Evolutionary conservation across 30 jellyfish, hydroid and myxozoan species (phyloP).

Genomic region (Pelagia noctiluca): DNA sequence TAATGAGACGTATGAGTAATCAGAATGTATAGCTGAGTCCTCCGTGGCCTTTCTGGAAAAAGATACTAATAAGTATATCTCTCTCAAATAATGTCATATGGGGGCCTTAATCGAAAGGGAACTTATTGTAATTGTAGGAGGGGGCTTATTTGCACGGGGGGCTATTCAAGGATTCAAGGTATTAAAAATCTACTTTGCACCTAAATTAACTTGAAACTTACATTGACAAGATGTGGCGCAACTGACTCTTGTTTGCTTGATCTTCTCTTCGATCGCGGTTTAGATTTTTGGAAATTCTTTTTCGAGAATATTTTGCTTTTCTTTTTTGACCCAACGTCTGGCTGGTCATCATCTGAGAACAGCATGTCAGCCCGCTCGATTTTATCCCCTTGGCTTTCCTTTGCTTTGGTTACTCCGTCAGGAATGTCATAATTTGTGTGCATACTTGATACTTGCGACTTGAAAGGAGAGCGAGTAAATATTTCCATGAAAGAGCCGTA

Average conservation of each 20-base stretch:
- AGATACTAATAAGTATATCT: too few relatives aligned
- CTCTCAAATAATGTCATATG: too few relatives aligned
- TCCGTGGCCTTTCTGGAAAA: too few relatives aligned
- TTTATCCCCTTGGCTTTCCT: not conserved
- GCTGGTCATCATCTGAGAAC: slow-evolving; percentile 44
- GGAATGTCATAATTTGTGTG: not conserved
- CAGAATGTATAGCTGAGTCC: too few relatives aligned
- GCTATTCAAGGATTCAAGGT: too few relatives aligned
- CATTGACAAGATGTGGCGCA: not conserved
- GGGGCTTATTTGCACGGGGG: too few relatives aligned
- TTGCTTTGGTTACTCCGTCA: not conserved
- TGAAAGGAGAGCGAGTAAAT: not conserved
- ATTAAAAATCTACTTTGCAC: too few relatives aligned
- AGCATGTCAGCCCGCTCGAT: not conserved
- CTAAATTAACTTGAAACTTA: too few relatives aligned
- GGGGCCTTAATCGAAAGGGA: too few relatives aligned
- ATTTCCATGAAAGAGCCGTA: not conserved
- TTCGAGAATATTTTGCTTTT: slow-evolving; percentile 21
- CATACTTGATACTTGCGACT: not conserved
- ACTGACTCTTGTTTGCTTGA: not conserved
- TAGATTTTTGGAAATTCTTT: slow-evolving; percentile 33
- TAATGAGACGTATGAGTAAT: too few relatives aligned
- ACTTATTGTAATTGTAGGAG: too few relatives aligned
- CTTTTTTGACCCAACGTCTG: not conserved
- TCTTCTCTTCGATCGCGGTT: not conserved